phyloP scores from a whole-genome alignment of 2,888 invertebrate genomes.

The Perizoma flavofasciatum region DNA sequence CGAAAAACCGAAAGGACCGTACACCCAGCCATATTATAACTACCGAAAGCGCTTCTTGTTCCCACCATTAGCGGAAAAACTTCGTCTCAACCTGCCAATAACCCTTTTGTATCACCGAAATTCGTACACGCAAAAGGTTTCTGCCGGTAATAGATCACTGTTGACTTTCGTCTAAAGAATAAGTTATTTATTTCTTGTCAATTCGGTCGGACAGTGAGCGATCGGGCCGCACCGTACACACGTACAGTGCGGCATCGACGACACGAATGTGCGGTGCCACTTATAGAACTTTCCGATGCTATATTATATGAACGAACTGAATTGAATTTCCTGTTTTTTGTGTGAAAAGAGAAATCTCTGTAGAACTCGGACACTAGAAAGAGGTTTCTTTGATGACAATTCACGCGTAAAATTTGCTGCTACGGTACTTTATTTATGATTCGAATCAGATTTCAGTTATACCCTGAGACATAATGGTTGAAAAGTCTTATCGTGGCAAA shows the following conservation, averaged over 20 bases:
- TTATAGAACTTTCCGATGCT: conserved; percentile 13
- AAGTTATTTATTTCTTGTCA: conserved; percentile 44
- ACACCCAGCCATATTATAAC: background rate
- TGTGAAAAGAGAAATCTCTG: background rate
- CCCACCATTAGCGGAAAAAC: conserved; percentile 22
- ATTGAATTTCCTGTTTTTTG: conserved; percentile 6
- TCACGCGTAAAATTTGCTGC: background rate
- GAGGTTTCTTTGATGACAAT: background rate
- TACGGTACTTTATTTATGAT: no score
- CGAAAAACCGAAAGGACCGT: background rate
- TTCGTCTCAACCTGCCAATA: conserved; percentile 29
- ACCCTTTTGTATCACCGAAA: conserved; percentile 35
- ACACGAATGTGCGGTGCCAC: conserved; percentile 20
- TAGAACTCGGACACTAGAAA: background rate
- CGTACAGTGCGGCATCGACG: conserved; percentile 6
- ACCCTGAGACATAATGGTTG: no score
- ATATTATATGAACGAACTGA: conserved; percentile 3
- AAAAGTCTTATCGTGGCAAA: no score
- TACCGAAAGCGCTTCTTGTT: background rate
- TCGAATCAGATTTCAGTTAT: no score
- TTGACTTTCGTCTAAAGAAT: conserved; percentile 47
- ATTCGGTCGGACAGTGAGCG: conserved; percentile 41
- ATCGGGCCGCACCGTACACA: conserved; percentile 26
- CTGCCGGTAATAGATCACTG: conserved; percentile 43
- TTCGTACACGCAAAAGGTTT: conserved; percentile 41